A percentile compares a stretch with the other conserved stretches of the same genome.
Conservation (phyloP, 2,888 invertebrate genomes). For the Caenorhabditis uteleia region DNA sequence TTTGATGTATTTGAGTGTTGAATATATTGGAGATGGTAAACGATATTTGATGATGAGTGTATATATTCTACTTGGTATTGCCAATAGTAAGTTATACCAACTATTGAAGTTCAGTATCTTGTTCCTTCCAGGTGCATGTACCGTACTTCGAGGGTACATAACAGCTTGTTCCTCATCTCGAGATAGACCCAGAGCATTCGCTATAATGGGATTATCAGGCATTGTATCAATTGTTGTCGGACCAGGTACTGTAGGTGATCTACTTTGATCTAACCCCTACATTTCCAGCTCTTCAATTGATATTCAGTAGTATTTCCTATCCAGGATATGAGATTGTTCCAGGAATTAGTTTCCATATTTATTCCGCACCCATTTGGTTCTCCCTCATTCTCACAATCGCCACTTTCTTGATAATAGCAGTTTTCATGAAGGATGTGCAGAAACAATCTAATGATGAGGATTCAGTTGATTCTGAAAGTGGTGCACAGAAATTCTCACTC, state of each 20-base stretch:
- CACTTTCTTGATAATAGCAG: conserved; percentile 15
- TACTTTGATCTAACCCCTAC: not conserved
- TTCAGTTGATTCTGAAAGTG: not conserved
- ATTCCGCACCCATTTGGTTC: conserved; percentile 37
- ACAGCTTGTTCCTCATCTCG: conserved; percentile 20
- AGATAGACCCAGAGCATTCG: conserved; percentile 30
- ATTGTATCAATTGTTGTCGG: conserved; percentile 29
- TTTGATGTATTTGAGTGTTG: conserved; percentile 15
- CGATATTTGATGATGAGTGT: conserved; percentile 22
- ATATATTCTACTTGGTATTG: conserved; percentile 14
- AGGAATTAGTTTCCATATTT: conserved; percentile 33
- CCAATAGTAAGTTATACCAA: conserved; percentile 17
- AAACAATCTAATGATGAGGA: not conserved
- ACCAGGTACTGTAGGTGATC: too few relatives aligned
- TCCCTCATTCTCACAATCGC: conserved; percentile 23
- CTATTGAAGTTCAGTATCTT: too few relatives aligned
- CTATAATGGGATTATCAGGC: conserved; percentile 23
- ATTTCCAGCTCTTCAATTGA: conserved; percentile 41
- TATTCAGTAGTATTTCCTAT: conserved; percentile 46
- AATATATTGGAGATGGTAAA: conserved; percentile 13
- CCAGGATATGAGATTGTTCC: conserved; percentile 46
- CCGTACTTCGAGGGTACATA: conserved; percentile 33
- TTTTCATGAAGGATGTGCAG: conserved; percentile 27
- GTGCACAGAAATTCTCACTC: conserved; percentile 12
- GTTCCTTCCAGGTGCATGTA: conserved; percentile 12